phyloP scores from a whole-genome alignment of 2,888 invertebrate species.

The Carcina quercana region DNA sequence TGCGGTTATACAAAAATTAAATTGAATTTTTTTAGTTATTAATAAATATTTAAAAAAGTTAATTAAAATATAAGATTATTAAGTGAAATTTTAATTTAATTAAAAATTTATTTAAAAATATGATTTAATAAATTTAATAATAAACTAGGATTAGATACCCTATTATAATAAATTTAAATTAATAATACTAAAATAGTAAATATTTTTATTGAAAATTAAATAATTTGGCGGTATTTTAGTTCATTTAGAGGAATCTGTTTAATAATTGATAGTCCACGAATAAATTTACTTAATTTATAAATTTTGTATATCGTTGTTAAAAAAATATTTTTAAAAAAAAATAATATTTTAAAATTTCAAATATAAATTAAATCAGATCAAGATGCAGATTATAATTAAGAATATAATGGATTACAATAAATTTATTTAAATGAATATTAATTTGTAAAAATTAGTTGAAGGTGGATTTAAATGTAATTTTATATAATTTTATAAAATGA shows the following conservation, averaged over 20 bases:
- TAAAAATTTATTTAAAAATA: slow-evolving; percentile 40
- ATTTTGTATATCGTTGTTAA: slow-evolving; percentile 64
- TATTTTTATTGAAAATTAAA: slow-evolving; percentile 78
- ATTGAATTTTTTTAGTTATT: slow-evolving; percentile 68
- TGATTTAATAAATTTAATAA: slow-evolving; percentile 55
- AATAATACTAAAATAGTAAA: slow-evolving; percentile 70
- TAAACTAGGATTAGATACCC: slow-evolving; percentile 82
- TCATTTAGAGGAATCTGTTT: slow-evolving; percentile 81
- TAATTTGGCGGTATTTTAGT: slow-evolving; percentile 81
- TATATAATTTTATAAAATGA: slow-evolving; percentile 70
- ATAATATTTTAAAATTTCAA: slow-evolving; percentile 54
- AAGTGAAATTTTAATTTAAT: slow-evolving; percentile 75
- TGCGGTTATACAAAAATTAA: slow-evolving; percentile 79
- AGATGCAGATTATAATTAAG: slow-evolving; percentile 80
- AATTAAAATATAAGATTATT: slow-evolving; percentile 59
- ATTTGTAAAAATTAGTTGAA: slow-evolving; percentile 59
- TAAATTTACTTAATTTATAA: slow-evolving; percentile 67
- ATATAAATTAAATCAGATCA: slow-evolving; percentile 78
- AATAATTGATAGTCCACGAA: slow-evolving; percentile 79
- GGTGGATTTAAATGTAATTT: slow-evolving; percentile 81
- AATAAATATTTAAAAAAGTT: slow-evolving; percentile 43
- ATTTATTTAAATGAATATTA: slow-evolving; percentile 64
- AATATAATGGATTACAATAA: slow-evolving; percentile 80
- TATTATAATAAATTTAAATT: slow-evolving; percentile 75
- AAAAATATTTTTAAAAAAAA: slow-evolving; percentile 58